phyloP scores from a whole-genome alignment of 2,113 vertebrate species.

The Excalfactoria chinensis region DNA sequence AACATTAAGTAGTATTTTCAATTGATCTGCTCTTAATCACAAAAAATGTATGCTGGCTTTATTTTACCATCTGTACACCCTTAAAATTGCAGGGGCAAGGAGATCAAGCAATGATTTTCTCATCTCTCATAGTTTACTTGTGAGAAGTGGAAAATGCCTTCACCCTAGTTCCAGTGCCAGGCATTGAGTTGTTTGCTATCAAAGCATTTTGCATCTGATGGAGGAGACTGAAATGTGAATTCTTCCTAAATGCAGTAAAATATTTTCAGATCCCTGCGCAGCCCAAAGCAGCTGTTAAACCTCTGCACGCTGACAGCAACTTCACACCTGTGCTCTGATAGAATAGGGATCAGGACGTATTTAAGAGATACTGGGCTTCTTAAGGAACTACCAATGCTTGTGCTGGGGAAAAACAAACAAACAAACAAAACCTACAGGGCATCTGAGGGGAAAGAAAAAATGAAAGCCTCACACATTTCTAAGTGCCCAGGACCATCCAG shows the following conservation, averaged over 20 bases:
- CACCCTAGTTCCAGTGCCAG: not conserved
- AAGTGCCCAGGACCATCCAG: not conserved
- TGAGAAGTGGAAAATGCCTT: not conserved
- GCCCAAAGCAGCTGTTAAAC: not conserved
- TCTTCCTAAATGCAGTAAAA: constrained; percentile 22
- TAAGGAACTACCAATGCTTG: not conserved
- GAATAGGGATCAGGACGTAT: not conserved
- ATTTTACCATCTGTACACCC: not conserved
- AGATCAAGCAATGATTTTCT: constrained; percentile 12
- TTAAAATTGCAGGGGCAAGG: not conserved
- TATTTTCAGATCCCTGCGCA: not conserved
- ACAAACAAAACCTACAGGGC: not conserved
- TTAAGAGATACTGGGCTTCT: not conserved
- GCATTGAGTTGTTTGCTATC: not conserved
- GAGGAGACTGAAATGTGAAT: constrained; percentile 16
- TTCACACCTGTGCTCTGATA: not conserved
- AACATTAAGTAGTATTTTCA: constrained; percentile 42
- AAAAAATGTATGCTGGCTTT: constrained; percentile 42
- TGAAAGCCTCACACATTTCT: not conserved
- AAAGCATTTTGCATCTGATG: not conserved
- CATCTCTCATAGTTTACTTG: not conserved
- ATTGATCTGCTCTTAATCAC: constrained; percentile 52
- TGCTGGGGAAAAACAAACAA: not conserved
- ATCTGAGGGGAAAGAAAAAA: not conserved
- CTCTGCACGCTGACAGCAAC: not conserved